A percentile compares a stretch with the other conserved stretches of the same genome.
Evolutionary conservation across 2,113 vertebrate species (phyloP).

Genomic region (Laticauda laticaudata): DNA sequence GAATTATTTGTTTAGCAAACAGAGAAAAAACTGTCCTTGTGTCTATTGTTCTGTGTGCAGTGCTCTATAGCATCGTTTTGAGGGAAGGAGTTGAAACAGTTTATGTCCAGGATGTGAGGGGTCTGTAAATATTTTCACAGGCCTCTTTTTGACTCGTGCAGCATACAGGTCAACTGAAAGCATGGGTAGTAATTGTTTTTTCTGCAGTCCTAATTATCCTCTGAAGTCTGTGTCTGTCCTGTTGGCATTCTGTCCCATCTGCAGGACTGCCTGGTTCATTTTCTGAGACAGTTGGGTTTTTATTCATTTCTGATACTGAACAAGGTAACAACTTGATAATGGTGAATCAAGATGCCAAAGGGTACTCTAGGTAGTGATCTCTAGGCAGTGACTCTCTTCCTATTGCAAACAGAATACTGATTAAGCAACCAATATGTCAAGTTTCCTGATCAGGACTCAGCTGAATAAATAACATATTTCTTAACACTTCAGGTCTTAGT

Average conservation of each 20-base stretch:
- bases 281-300: neutral
- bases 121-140: too few relatives aligned
- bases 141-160: too few relatives aligned
- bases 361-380: neutral
- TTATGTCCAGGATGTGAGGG: too few relatives aligned
- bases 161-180: too few relatives aligned
- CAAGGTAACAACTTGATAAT: neutral
- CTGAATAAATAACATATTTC: neutral
- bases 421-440: neutral
- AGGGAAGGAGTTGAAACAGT: too few relatives aligned
- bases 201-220: too few relatives aligned
- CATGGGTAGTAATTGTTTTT: too few relatives aligned
- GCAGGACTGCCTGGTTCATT: neutral
- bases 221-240: too few relatives aligned
- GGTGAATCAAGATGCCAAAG: neutral
- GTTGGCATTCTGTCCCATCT: neutral
- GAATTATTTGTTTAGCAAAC: too few relatives aligned
- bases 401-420: neutral
- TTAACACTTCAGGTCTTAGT: neutral
- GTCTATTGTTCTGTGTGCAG: too few relatives aligned
- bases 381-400: neutral
- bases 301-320: neutral
- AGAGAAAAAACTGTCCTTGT: too few relatives aligned
- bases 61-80: too few relatives aligned
- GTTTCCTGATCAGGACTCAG: neutral